Evolutionary conservation across 2,797 vertebrate species (phyloP).

Genomic region (Rhynchotus rufescens): DNA sequence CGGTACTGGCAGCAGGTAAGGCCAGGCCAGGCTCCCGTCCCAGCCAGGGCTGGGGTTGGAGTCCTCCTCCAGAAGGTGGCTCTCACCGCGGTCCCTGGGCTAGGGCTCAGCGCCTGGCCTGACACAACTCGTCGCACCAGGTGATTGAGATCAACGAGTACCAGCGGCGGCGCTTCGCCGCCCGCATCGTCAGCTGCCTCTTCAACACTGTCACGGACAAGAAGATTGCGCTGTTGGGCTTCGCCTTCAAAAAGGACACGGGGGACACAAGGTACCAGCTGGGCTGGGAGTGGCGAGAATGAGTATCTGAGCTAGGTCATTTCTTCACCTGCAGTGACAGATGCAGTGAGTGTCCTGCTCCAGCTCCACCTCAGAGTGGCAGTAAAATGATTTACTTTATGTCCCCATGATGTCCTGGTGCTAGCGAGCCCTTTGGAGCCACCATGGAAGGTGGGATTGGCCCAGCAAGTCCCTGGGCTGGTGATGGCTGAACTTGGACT

Average conservation of each 20-base stretch:
- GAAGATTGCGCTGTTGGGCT: constrained; percentile 39
- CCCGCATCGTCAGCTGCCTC: constrained; percentile 51
- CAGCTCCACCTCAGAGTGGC: not conserved
- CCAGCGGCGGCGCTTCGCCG: constrained; percentile 31
- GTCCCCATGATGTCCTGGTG: not conserved
- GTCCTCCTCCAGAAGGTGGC: not conserved
- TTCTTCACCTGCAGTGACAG: not conserved
- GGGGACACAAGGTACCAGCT: constrained; percentile 39
- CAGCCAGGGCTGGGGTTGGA: not conserved
- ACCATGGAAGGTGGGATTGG: no score
- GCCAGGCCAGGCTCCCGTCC: not conserved
- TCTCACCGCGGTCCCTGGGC: not conserved
- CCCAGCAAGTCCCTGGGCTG: no score
- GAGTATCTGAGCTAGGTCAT: not conserved
- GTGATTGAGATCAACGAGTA: constrained; percentile 53
- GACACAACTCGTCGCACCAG: not conserved
- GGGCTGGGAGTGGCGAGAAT: not conserved
- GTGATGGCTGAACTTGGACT: no score
- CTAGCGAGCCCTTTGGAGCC: no score
- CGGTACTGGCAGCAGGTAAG: constrained; percentile 63
- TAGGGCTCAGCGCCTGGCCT: not conserved
- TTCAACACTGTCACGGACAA: constrained; percentile 54
- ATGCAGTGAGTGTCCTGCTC: no score
- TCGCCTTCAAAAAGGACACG: constrained; percentile 55
- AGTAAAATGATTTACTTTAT: not conserved